Base-by-base conservation (phyloP, 2,797 vertebrate species). In the Lycodopsis pacificus region DNA sequence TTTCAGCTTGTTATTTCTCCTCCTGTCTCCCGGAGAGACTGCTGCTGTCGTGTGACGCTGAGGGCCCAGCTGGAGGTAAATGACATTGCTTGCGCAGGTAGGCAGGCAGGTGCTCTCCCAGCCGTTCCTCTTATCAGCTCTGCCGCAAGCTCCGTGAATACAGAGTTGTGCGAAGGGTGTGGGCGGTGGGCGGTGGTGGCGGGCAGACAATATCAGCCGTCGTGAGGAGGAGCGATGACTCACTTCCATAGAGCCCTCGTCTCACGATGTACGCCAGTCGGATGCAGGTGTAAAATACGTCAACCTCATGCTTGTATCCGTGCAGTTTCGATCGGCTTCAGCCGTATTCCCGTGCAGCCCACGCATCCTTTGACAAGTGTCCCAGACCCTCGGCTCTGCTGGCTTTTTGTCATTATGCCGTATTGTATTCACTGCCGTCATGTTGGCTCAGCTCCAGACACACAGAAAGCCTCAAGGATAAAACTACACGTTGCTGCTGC, bases 11-110 rank as follows among this genome's bases (percentile, higher is more conserved):
- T 83, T 87, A 74, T 80, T 62, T 51, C 42, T 40, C 40, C 36
- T 72, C 64, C 76, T 79, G 80, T 84, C 73, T 73, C 66, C 61
- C 7, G 46, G 77, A 64, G 71, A 73, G 81, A 61, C 58, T 56
- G 80, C 72, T 80, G 80, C 80, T 63, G 67, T 73, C 71, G 63
- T 61, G 65, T 51, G 88, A 67, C 17, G 56, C 80, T 20, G 59
- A 80, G 51, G 73, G 73, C 85, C 67, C 82, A 69, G 86, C 77
- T 77, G 90, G 86, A 73, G 88, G 88, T 89, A 89, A 92, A 94
- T 89, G 80, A 89, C 87, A 84, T 83, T 73, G 82, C 77, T 74
- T 69, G 82, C 80, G 76, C 73, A 66, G 71, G 58, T 34, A 34
- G 66, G 73, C 3, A 27, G 69, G 77, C 80, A 71, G 78, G 65